Evolutionary conservation across 1,140 invertebrate genomes (phyloP), one percentile per base, ranked within the genome.

Genomic region (Sycobia sp.): DNA sequence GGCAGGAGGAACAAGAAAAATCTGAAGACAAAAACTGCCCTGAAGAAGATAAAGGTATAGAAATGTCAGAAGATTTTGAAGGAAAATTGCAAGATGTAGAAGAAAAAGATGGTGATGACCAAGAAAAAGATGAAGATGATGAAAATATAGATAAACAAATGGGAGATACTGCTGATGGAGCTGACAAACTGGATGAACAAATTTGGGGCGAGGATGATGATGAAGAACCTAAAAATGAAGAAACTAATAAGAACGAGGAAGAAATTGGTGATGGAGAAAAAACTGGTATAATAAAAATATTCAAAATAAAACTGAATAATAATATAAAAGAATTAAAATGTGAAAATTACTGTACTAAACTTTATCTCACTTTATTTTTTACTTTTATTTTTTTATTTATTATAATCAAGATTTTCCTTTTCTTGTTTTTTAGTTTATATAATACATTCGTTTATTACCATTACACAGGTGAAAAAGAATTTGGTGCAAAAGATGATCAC

Each of bases 31-130:
- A 91, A 66, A 90, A 95, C 75, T 91, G 90, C 67, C 90, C 89
- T 71, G 91, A 96, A 72, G 94, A 97, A 81, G 93, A 98, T 55
- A 92, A 97, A 61, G 96, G 94, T 16, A 89, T 97, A 46, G 93
- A 97, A 71, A 96, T 97, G 93, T 91, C 90, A 13, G 93, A 97
- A 62, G 90, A 97, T 78, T 95, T 97, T 81, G 93, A 94, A 50
- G 90, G 89, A 5, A 89, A 93, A 73, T 78, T 89, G 46, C 90
- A 95, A 75, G 93, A 97, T 80, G 76, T 92, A 18, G 91, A 95
- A 16, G 84, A 88, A 51, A 77, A 84, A 36, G 84, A 88, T 68
- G 80, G 85, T 77, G 84, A 90, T 34, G 86, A 90, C 56, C 82
- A 87, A 27, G 81, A 87, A 1, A 84, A 88, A 63, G 85, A 89